Evolutionary conservation across 2,797 vertebrate species (phyloP).

Genomic region (Acipenser oxyrinchus): DNA sequence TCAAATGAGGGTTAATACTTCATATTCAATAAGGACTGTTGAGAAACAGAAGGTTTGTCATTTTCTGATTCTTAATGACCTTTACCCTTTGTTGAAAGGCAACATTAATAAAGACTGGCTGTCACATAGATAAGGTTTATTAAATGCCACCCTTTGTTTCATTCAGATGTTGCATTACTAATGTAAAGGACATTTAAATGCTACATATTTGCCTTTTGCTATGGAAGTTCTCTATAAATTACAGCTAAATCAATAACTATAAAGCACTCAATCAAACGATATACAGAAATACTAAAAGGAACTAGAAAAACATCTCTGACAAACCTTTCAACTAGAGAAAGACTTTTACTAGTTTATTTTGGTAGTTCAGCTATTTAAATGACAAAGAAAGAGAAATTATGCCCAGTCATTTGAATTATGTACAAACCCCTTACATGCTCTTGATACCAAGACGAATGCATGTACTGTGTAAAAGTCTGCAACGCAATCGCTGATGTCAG

Average conservation of each 20-base stretch:
- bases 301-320: no score
- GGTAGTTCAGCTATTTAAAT: no score
- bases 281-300: no score
- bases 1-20: conserved; percentile 30
- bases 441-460: no score
- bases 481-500: background rate
- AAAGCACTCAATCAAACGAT: no score
- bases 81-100: conserved; percentile 15
- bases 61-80: conserved; percentile 38
- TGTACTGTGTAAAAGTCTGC: background rate
- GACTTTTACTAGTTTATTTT: no score
- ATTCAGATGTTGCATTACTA: background rate
- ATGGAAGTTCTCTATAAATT: no score
- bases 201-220: no score
- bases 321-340: no score
- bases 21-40: conserved; percentile 37
- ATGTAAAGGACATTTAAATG: background rate
- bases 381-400: background rate
- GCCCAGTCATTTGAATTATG: background rate
- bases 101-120: conserved; percentile 10
- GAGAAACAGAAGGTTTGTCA: conserved; percentile 50
- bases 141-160: conserved; percentile 3
- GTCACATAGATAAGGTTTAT: conserved; percentile 3
- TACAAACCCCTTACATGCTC: no score
- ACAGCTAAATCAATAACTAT: no score